phyloP scores from a whole-genome alignment of 2,888 invertebrate genomes.

The Stenotaenia linearis region DNA sequence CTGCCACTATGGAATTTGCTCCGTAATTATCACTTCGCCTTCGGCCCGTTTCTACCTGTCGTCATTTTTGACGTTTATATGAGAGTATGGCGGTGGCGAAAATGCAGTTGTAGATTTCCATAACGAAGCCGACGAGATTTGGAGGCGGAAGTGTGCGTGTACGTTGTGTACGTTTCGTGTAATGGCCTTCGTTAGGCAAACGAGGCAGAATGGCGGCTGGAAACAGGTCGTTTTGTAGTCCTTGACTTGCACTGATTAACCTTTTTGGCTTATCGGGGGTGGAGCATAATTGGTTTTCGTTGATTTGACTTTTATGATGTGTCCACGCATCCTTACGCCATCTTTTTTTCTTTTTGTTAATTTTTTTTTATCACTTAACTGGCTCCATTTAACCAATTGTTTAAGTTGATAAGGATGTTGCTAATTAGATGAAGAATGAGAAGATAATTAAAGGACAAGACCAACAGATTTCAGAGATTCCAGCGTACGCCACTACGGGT shows the following conservation, averaged over 20 bases:
- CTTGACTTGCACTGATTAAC: background rate
- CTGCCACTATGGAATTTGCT: background rate
- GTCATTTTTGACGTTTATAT: background rate
- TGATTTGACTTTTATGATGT: background rate
- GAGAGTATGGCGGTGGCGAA: background rate
- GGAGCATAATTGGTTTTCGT: background rate
- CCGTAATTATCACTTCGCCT: background rate
- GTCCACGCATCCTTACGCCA: background rate
- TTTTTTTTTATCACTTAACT: slow-evolving; percentile 22
- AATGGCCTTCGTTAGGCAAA: background rate
- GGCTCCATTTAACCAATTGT: slow-evolving; percentile 29
- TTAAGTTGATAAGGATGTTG: slow-evolving; percentile 33
- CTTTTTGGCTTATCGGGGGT: background rate
- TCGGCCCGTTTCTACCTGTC: background rate
- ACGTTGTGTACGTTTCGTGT: background rate
- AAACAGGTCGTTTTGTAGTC: background rate
- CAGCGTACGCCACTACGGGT: background rate
- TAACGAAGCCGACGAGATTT: slow-evolving; percentile 29
- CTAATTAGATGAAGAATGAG: slow-evolving; percentile 31
- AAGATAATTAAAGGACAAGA: slow-evolving; percentile 31
- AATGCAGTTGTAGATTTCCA: slow-evolving; percentile 2
- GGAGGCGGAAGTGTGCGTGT: background rate
- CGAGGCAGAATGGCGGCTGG: background rate
- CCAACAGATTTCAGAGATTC: background rate
- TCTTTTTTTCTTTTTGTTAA: background rate